Conservation (phyloP, 1,140 invertebrate species). For the Drosophila neocordata region DNA sequence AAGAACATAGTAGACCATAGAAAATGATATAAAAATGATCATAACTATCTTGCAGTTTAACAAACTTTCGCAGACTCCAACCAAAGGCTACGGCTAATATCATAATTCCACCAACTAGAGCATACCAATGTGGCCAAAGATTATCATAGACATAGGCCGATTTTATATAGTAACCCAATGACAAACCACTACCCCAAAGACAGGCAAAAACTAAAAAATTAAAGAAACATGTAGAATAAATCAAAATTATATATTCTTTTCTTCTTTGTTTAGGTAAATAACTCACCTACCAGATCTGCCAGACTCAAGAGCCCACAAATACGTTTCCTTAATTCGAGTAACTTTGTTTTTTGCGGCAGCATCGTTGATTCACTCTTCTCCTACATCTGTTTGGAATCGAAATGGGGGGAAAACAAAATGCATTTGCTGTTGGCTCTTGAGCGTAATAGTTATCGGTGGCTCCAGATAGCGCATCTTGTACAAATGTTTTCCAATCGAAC, state of each 20-base stretch:
- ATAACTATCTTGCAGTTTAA: constrained; percentile 59
- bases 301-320: constrained; percentile 46
- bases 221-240: background rate
- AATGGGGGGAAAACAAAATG: constrained; percentile 6
- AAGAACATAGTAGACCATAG: constrained; percentile 67
- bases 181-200: constrained; percentile 64
- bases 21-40: constrained; percentile 77
- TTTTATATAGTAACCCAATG: constrained; percentile 72
- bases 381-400: constrained; percentile 38
- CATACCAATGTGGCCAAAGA: constrained; percentile 71
- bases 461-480: constrained; percentile 57
- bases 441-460: constrained; percentile 22
- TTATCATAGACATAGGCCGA: constrained; percentile 74
- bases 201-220: constrained; percentile 50
- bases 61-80: constrained; percentile 64
- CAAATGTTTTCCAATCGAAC: constrained; percentile 39
- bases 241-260: too few species aligned
- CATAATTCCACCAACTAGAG: constrained; percentile 42
- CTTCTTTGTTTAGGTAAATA: background rate
- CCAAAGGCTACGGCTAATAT: constrained; percentile 45
- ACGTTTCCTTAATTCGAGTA: constrained; percentile 47
- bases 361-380: constrained; percentile 27
- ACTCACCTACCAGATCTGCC: constrained; percentile 60
- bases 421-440: constrained; percentile 20
- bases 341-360: constrained; percentile 29